Conservation (phyloP, 2,888 invertebrate species). For the Coelogynopora nodosa region DNA sequence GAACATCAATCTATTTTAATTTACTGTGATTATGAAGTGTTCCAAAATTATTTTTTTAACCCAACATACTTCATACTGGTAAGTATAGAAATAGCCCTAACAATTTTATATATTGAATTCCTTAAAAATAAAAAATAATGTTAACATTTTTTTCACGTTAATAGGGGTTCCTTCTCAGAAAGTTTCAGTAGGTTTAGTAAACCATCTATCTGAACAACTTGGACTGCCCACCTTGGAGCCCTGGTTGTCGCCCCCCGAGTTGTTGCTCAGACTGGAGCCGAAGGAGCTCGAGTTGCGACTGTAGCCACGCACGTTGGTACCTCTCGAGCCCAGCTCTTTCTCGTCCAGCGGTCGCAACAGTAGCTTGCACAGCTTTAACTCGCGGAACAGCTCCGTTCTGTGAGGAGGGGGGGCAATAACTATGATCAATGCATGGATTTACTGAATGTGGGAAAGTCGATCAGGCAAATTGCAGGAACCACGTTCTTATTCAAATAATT, state of each 20-base stretch:
- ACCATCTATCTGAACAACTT: too few species aligned
- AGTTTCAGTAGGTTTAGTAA: too few species aligned
- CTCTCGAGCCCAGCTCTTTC: conserved; percentile 53
- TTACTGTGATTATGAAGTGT: too few species aligned
- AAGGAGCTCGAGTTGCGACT: conserved; percentile 52
- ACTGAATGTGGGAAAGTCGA: neutral
- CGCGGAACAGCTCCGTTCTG: conserved; percentile 54
- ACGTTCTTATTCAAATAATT: too few species aligned
- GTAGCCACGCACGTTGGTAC: conserved; percentile 55
- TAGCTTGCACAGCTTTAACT: conserved; percentile 60
- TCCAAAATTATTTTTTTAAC: too few species aligned
- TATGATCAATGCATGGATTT: neutral
- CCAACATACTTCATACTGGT: too few species aligned
- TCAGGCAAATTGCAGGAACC: neutral
- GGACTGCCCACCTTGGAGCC: conserved; percentile 3
- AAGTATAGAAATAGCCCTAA: too few species aligned
- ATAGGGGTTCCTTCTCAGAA: too few species aligned
- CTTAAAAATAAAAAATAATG: too few species aligned
- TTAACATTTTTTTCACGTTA: too few species aligned
- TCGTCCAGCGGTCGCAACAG: conserved; percentile 58
- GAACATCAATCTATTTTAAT: too few species aligned
- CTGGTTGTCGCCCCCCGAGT: conserved; percentile 50
- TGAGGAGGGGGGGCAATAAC: neutral
- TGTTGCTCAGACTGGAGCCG: conserved; percentile 59
- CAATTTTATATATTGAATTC: too few species aligned